Base-by-base conservation (phyloP, 2,888 invertebrate genomes). In the Synergus gifuensis region DNA sequence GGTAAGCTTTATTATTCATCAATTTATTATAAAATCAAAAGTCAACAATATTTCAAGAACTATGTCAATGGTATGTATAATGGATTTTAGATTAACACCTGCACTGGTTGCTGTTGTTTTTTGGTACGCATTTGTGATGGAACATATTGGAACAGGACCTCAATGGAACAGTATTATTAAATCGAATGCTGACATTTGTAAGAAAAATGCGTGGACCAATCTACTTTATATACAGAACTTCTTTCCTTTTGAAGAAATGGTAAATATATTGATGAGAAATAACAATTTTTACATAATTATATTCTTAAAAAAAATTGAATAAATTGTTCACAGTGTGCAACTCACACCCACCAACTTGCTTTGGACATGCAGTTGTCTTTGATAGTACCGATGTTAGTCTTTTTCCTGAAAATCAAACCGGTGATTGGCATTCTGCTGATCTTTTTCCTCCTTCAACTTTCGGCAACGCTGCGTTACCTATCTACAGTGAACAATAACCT, bases 271-370 rank as follows among this genome's bases (percentile, higher is more conserved):
- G 18, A 12, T 14, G 16, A 12, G 7, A 22, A 46, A 11, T 46
- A 4, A 2, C 14, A 28, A 28, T 28, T 28, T 28, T 28, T 28
- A 28, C 28, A 3, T 28, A 28, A 3, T 28, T 28, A 28, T 28
- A 28, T 28, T 28, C 3, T 2, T 28, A 28, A 28, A n/a, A 22
- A 60, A 22, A 60, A 60, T 28, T 18, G n/a, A 49, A 62, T 46
- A 60, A 22, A 81, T 82, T 46, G 76, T 80, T 92, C 92, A 14
- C 91, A 96, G 96, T 96, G 96, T 87, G 96, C 96, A 36, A 95
- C 96, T 0, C 96, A 96, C 91, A 96, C 96, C 0, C 95, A 96
- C 88, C 96, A 96, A 87, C 89, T 96, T 83, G 96, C 96, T 0
- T 88, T 96, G 85, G 96, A 96, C 88, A 94, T 96, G 93, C 96